Evolutionary conservation across 1,140 invertebrate genomes (phyloP).

Genomic region (Stegodyphus mimosarum): DNA sequence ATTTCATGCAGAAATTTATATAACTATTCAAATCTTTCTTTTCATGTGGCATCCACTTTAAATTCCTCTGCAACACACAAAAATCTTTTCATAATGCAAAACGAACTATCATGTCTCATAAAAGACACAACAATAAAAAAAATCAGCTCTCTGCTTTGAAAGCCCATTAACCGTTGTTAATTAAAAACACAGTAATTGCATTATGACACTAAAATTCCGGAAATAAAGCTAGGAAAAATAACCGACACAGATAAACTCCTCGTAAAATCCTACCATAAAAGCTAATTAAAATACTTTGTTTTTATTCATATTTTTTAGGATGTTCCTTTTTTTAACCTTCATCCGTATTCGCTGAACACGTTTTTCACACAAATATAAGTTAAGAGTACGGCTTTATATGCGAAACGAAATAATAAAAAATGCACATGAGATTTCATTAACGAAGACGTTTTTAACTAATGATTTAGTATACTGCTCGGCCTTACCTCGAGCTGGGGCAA

Average conservation of each 20-base stretch:
- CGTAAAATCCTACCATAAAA: conserved; percentile 31
- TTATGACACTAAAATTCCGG: conserved; percentile 18
- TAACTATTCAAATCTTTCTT: no score
- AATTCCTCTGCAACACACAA: no score
- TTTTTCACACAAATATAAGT: conserved; percentile 24
- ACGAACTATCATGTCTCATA: no score
- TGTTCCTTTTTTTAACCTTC: neutral
- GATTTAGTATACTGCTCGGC: no score
- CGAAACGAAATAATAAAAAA: conserved; percentile 4
- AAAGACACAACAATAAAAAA: neutral
- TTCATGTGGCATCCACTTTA: no score
- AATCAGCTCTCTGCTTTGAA: neutral
- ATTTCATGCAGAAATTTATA: no score
- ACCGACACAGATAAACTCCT: conserved; percentile 22
- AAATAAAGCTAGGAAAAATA: conserved; percentile 20
- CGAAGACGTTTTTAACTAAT: no score
- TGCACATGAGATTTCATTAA: no score
- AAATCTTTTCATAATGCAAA: no score
- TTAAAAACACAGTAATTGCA: conserved; percentile 31
- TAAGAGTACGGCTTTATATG: neutral
- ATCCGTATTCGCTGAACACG: conserved; percentile 11
- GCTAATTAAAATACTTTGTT: conserved; percentile 34
- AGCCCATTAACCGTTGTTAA: conserved; percentile 1
- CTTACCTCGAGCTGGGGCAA: no score
- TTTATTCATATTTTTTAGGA: conserved; percentile 10